Base-by-base conservation (phyloP, 2,888 invertebrate genomes). In the Tanytarsus gracilentus region DNA sequence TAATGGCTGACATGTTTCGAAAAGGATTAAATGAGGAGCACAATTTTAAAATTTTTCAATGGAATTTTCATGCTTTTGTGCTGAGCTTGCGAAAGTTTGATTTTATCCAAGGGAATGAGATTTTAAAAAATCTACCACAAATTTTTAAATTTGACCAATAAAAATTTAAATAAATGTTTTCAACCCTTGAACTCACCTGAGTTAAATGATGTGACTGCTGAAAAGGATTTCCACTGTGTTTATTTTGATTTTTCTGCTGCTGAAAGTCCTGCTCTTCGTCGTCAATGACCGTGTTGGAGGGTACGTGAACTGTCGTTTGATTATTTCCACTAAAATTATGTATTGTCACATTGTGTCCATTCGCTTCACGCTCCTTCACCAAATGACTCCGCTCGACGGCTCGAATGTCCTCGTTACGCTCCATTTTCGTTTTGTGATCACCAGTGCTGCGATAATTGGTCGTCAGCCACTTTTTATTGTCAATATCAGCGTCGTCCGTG, bases 331-430 rank as follows among this genome's bases (percentile, higher is more conserved):
- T 60, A 48, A 60, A 60, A 29, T 60, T 60, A 33, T 60, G 60
- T 16, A 50, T 60, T 16, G 60, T 60, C n/a, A 50, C 50, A 39
- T 60, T 60, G 18, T 40, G 44, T 40, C 56, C 56, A 56, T 56
- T 56, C 16, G 56, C 44, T 6, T 55, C 58, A 50, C 61, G 59
- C 21, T 30, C 55, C 30, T 61, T 61, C 16, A 64, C 62, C 58
- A 64, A 63, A 40, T 64, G 63, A 53, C 63, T 61, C 36, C 64
- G 62, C 53, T 64, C 63, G 23, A 64, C 60, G 16, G 62, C 60
- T n/a, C 63, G 11, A 21, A 18, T 18, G n/a, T 44, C 60, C 52
- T 63, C 63, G 27, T 64, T 64, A 16, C 62, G 62, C 50, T 64
- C 61, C 63, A 64, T 64, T 61, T 62, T 63, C 33, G 52, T 58